These are phyloP conservation scores for Macrosteles quadrilineatus DNA, from an alignment of 1,140 invertebrate species.

Conservation along the genomic window DNA sequence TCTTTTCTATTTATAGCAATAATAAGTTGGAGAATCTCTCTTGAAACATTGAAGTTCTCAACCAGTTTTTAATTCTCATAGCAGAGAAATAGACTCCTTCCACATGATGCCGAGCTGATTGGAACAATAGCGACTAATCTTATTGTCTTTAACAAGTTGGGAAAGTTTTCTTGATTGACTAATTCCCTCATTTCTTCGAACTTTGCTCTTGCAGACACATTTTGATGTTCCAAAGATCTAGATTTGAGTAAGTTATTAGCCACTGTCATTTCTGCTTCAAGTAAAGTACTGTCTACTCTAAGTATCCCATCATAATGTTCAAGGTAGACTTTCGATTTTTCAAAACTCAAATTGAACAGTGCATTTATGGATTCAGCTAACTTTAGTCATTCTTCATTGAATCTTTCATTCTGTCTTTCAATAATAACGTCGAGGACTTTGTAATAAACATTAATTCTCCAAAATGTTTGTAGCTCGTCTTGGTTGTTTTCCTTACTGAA, in stretches of 20 bases:
- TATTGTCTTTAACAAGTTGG: background rate
- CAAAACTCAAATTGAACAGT: background rate
- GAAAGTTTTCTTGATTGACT: background rate
- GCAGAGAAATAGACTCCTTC: too few species aligned
- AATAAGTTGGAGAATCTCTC: background rate
- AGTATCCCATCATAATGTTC: background rate
- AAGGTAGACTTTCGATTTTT: background rate
- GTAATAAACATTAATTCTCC: background rate
- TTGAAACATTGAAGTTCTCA: background rate
- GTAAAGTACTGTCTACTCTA: background rate
- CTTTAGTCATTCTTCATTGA: slow-evolving; percentile 14
- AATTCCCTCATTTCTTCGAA: background rate
- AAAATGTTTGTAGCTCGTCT: slow-evolving; percentile 1
- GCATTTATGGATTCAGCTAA: background rate
- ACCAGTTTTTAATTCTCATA: background rate
- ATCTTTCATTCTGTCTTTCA: too few species aligned
- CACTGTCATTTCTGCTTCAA: slow-evolving; percentile 7
- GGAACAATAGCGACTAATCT: background rate
- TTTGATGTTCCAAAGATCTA: background rate
- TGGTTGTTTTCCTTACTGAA: too few species aligned
- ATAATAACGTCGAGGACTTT: slow-evolving; percentile 11
- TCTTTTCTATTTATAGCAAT: background rate
- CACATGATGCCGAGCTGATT: background rate
- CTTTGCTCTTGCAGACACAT: background rate
- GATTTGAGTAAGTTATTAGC: slow-evolving; percentile 6